These are phyloP conservation scores for Pollimyrus isidori DNA, from an alignment of 2,113 vertebrate genomes.

Conservation along the genomic window DNA sequence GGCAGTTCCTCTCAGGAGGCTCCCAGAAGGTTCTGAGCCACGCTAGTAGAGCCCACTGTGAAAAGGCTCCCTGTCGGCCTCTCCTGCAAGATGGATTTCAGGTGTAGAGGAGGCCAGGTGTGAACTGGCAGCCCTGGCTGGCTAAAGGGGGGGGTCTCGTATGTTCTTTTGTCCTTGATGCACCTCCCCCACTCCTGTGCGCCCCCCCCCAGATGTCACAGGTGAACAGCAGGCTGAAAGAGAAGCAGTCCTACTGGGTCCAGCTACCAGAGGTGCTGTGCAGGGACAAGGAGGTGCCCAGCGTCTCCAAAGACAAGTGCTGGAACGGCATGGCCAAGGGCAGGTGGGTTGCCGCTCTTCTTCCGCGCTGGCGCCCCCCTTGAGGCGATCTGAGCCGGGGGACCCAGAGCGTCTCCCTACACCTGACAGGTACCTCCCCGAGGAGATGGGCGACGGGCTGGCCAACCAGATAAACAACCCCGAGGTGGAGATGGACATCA, in stretches of 20 bases:
- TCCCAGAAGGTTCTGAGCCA: neutral
- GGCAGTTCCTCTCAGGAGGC: neutral
- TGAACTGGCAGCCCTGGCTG: neutral
- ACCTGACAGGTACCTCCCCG: constrained; percentile 76
- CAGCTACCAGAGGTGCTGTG: constrained; percentile 72
- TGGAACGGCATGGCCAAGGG: constrained; percentile 83
- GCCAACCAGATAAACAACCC: constrained; percentile 98
- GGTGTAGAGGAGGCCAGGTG: neutral
- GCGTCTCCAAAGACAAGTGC: constrained; percentile 64
- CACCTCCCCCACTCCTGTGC: neutral
- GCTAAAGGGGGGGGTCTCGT: neutral
- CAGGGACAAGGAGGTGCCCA: constrained; percentile 66
- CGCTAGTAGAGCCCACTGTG: neutral
- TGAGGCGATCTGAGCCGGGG: neutral
- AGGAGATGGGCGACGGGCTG: constrained; percentile 88
- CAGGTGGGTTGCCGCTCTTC: constrained; percentile 56
- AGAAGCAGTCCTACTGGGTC: constrained; percentile 79
- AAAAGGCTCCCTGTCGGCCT: neutral
- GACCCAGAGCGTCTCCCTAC: neutral
- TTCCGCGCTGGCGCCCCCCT: neutral
- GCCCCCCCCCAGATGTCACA: constrained; percentile 67
- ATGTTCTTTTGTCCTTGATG: neutral
- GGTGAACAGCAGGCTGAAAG: constrained; percentile 75
- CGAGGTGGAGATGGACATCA: constrained; percentile 95
- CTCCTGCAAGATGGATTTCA: neutral